These are phyloP conservation scores for Volucella bombylans DNA, from an alignment of 2,888 invertebrate species.

Conservation along the genomic window DNA sequence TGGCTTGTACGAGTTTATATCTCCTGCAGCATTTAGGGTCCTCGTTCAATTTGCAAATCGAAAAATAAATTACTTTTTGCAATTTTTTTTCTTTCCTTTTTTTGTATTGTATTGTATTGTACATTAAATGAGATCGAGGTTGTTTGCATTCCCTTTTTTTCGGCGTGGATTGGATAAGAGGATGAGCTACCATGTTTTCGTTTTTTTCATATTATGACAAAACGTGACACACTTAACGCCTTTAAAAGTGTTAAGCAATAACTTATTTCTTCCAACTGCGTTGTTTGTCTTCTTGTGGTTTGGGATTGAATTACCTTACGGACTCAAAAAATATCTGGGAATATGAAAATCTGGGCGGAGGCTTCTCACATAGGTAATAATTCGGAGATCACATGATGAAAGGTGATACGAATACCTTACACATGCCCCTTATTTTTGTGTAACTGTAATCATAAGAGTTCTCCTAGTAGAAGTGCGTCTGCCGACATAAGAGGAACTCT, in stretches of 20 bases:
- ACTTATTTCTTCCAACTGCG: constrained; percentile 40
- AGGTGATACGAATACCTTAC: background rate
- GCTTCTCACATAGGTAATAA: constrained; percentile 2
- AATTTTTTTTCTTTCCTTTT: background rate
- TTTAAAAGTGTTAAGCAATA: constrained; percentile 27
- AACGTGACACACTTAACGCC: constrained; percentile 24
- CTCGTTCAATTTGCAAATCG: constrained; percentile 53
- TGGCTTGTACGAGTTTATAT: background rate
- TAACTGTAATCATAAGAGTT: constrained; percentile 25
- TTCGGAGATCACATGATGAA: background rate
- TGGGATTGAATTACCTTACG: background rate
- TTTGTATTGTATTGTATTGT: too few species aligned
- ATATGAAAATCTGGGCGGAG: constrained; percentile 20
- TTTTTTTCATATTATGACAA: too few species aligned
- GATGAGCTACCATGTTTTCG: background rate
- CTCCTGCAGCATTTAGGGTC: background rate
- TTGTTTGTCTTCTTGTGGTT: background rate
- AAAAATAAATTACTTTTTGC: constrained; percentile 46
- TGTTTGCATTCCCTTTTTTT: constrained; percentile 16
- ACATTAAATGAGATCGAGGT: constrained; percentile 57
- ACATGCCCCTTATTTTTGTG: background rate
- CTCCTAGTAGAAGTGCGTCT: constrained; percentile 24
- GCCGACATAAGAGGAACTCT: background rate
- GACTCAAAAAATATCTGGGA: background rate
- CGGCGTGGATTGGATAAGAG: background rate